Evolutionary conservation across 2,113 vertebrate species (phyloP).

Genomic region (Anseranas semipalmata): DNA sequence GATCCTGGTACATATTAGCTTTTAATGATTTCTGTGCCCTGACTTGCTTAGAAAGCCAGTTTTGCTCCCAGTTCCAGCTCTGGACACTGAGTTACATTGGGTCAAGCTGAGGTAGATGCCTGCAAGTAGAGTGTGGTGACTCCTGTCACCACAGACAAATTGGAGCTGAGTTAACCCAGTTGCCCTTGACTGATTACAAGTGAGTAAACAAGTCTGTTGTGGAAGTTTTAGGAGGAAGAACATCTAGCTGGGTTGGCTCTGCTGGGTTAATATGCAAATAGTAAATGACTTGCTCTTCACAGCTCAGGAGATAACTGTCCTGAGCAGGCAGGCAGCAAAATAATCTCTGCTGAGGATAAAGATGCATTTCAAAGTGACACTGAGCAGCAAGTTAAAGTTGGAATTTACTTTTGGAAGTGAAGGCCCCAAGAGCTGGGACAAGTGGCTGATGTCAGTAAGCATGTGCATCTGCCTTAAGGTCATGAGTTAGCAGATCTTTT

Average conservation of each 20-base stretch:
- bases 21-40: neutral
- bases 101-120: neutral
- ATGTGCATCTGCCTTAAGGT: neutral
- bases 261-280: slow-evolving; percentile 12
- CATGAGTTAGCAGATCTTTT: neutral
- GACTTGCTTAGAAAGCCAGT: neutral
- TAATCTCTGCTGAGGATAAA: neutral
- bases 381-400: neutral
- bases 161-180: neutral
- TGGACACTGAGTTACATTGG: neutral
- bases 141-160: neutral
- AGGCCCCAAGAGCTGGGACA: neutral
- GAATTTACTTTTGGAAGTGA: neutral
- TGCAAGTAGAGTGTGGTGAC: neutral
- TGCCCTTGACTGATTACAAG: neutral
- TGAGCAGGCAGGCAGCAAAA: neutral
- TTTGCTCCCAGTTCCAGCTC: neutral
- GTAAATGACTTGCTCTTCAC: neutral
- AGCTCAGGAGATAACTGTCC: neutral
- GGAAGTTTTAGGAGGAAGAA: neutral
- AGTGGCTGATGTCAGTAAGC: neutral
- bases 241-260: neutral
- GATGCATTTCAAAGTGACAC: neutral
- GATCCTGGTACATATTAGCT: neutral
- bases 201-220: neutral